These are phyloP conservation scores for Andrena fulva DNA, from an alignment of 2,888 invertebrate genomes.

Conservation along the genomic window DNA sequence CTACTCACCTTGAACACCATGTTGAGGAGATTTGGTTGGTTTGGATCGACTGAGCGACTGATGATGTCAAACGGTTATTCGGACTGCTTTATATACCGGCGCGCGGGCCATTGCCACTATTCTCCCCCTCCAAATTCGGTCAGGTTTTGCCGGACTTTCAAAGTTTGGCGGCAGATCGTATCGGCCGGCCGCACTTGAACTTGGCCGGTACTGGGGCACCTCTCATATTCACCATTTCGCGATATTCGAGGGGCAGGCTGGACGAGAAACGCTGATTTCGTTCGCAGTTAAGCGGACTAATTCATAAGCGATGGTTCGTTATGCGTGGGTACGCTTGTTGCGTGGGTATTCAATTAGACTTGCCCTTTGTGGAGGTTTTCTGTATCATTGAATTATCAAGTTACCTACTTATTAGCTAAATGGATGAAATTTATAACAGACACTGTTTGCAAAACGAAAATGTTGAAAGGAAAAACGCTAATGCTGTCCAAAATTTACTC, in stretches of 20 bases:
- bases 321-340: too few species aligned
- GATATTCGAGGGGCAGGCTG: not conserved
- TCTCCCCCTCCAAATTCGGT: slow-evolving; percentile 57
- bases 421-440: too few species aligned
- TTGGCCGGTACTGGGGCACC: slow-evolving; percentile 56
- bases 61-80: slow-evolving; percentile 80
- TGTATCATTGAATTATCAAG: too few species aligned
- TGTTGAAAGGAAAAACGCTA: too few species aligned
- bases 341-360: too few species aligned
- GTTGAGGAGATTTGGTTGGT: slow-evolving; percentile 78
- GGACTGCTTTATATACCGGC: slow-evolving; percentile 80
- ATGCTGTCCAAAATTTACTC: too few species aligned
- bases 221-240: slow-evolving; percentile 7
- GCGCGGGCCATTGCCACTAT: slow-evolving; percentile 31
- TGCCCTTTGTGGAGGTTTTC: too few species aligned
- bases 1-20: slow-evolving; percentile 84
- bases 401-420: too few species aligned
- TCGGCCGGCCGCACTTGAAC: slow-evolving; percentile 70
- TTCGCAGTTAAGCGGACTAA: too few species aligned
- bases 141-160: slow-evolving; percentile 60
- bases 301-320: too few species aligned
- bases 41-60: slow-evolving; percentile 79
- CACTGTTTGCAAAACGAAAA: too few species aligned
- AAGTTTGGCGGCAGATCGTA: slow-evolving; percentile 62
- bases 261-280: too few species aligned